Evolutionary conservation across 2,113 vertebrate genomes (phyloP).

Genomic region (Pantherophis guttatus): DNA sequence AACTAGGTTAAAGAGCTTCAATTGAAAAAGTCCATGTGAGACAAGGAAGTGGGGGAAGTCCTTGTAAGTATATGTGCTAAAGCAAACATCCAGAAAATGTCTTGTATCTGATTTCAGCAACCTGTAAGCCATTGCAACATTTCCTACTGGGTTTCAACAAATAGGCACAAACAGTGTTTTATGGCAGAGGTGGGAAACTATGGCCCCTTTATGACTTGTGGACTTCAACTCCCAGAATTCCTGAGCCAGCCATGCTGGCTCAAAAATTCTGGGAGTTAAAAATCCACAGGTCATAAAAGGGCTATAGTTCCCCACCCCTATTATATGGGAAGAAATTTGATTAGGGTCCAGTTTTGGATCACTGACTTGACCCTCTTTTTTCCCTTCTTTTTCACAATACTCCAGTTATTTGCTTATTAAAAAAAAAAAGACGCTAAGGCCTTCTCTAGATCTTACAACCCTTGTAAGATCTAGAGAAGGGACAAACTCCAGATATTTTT

Average conservation of each 20-base stretch:
- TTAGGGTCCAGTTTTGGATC: neutral
- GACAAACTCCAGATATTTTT: neutral
- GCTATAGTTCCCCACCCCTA: too few species aligned
- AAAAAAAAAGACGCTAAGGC: too few species aligned
- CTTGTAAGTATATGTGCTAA: neutral
- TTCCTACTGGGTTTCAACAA: neutral
- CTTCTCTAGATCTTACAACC: neutral
- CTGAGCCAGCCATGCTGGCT: too few species aligned
- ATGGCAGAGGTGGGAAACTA: too few species aligned
- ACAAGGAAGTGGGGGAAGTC: neutral
- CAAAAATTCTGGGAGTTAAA: too few species aligned
- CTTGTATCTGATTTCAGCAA: neutral
- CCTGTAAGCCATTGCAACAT: neutral
- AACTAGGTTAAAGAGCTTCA: neutral
- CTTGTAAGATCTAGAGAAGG: neutral
- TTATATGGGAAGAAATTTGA: too few species aligned
- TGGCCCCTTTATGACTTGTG: too few species aligned
- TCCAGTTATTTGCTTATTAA: neutral
- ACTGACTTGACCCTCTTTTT: neutral
- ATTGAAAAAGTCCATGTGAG: neutral
- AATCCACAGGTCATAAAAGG: too few species aligned
- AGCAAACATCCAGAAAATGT: neutral
- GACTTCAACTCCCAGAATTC: too few species aligned
- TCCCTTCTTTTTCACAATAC: neutral
- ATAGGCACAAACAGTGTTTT: neutral